Conservation (phyloP, 2,797 vertebrate species). For the Leucoraja ocellata region DNA sequence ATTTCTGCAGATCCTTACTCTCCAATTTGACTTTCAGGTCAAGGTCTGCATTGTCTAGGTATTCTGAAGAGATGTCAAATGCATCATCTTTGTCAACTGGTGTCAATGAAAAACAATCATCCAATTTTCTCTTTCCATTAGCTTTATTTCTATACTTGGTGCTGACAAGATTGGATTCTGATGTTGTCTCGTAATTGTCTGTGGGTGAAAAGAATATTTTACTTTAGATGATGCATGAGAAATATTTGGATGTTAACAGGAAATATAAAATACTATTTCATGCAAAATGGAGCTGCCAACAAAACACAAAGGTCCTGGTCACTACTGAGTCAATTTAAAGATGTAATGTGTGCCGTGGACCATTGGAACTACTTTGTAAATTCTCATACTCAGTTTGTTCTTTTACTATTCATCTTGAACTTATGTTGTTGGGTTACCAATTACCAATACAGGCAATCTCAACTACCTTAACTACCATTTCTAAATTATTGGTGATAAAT, state of each 20-base stretch:
- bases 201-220: conserved; percentile 43
- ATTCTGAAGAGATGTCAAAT: neutral
- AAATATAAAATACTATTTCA: neutral
- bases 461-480: neutral
- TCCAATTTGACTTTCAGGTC: neutral
- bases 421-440: neutral
- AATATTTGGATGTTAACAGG: neutral
- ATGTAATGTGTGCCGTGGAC: neutral
- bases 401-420: too few species aligned
- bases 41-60: neutral
- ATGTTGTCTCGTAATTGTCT: conserved; percentile 48
- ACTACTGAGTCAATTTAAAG: neutral
- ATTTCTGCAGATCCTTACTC: neutral
- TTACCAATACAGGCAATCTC: neutral
- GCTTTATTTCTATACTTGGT: conserved; percentile 43
- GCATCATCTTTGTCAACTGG: neutral
- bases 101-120: conserved; percentile 36
- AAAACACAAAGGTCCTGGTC: too few species aligned
- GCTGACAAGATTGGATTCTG: conserved; percentile 38
- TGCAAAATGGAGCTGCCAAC: neutral
- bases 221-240: neutral
- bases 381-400: too few species aligned
- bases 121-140: conserved; percentile 44
- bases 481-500: neutral
- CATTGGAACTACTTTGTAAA: neutral